Evolutionary conservation across 2,113 vertebrate species (phyloP).

Genomic region (Leptodactylus fuscus): DNA sequence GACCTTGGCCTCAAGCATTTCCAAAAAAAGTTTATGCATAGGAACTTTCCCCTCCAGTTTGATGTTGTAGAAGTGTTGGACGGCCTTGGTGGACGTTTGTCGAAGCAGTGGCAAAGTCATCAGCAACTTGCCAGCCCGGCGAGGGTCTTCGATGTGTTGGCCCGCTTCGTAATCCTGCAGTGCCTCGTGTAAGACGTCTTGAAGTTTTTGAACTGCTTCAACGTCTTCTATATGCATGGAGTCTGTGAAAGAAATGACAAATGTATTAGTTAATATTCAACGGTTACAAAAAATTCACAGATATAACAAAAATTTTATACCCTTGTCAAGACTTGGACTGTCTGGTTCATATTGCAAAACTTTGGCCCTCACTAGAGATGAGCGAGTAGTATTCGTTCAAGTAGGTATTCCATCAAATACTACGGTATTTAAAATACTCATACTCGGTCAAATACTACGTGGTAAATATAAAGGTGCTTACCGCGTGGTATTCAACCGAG

Average conservation of each 20-base stretch:
- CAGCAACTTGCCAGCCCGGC: conserved; percentile 94
- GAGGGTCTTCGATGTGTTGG: conserved; percentile 95
- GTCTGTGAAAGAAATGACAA: conserved; percentile 75
- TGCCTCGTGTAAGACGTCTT: conserved; percentile 97
- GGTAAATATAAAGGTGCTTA: too few relatives aligned
- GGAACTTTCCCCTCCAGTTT: conserved; percentile 99
- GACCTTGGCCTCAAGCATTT: conserved; percentile 99
- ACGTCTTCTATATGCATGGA: conserved; percentile 99
- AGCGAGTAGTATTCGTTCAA: too few relatives aligned
- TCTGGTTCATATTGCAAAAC: too few relatives aligned
- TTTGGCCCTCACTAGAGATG: too few relatives aligned
- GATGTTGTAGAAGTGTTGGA: conserved; percentile 99
- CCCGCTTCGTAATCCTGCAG: conserved; percentile 96
- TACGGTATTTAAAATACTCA: too few relatives aligned
- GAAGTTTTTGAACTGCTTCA: conserved; percentile 97
- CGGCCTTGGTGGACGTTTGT: conserved; percentile 98
- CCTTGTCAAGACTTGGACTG: too few relatives aligned
- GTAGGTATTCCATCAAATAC: too few relatives aligned
- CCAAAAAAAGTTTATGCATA: conserved; percentile 99
- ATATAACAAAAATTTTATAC: neutral
- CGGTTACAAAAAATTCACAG: neutral
- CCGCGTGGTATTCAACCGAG: too few relatives aligned
- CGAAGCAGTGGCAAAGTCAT: conserved; percentile 97
- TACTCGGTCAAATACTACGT: too few relatives aligned
- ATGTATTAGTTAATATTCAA: neutral